A percentile compares a stretch with the other conserved stretches of the same genome.
phyloP scores from a whole-genome alignment of 23 tunicate species.

The Ciona savignyi region DNA sequence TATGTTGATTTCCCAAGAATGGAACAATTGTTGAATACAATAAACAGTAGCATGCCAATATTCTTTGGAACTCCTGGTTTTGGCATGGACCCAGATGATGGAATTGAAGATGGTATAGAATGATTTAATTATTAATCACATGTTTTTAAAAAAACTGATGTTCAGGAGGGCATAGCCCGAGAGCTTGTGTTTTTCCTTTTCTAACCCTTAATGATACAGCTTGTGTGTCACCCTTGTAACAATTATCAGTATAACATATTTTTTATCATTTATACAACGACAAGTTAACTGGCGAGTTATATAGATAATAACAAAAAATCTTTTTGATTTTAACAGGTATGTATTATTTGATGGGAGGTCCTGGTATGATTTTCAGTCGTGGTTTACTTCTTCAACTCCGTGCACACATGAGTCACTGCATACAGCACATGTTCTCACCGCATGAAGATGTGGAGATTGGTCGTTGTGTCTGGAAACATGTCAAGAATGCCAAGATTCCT shows the following conservation, averaged over 20 bases:
- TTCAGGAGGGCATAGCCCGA: too few relatives aligned
- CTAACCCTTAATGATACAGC: too few relatives aligned
- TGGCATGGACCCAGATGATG: constrained; percentile 92
- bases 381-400: constrained; percentile 57
- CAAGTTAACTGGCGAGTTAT: too few relatives aligned
- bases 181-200: too few relatives aligned
- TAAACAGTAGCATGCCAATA: constrained; percentile 76
- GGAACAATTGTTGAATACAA: constrained; percentile 27
- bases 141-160: too few relatives aligned
- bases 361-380: constrained; percentile 89
- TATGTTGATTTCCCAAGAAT: constrained; percentile 57
- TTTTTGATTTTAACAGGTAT: constrained; percentile 44
- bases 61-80: constrained; percentile 91
- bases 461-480: constrained; percentile 79
- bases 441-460: constrained; percentile 95
- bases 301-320: too few relatives aligned
- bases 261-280: too few relatives aligned
- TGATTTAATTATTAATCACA: too few relatives aligned
- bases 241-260: too few relatives aligned
- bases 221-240: too few relatives aligned
- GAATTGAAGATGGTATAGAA: constrained; percentile 83
- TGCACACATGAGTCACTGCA: constrained; percentile 68
- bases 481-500: constrained; percentile 53
- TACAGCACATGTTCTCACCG: constrained; percentile 81
- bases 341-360: constrained; percentile 93